Base-by-base conservation (phyloP, 2,888 invertebrate species). In the Scaptomyza flava region DNA sequence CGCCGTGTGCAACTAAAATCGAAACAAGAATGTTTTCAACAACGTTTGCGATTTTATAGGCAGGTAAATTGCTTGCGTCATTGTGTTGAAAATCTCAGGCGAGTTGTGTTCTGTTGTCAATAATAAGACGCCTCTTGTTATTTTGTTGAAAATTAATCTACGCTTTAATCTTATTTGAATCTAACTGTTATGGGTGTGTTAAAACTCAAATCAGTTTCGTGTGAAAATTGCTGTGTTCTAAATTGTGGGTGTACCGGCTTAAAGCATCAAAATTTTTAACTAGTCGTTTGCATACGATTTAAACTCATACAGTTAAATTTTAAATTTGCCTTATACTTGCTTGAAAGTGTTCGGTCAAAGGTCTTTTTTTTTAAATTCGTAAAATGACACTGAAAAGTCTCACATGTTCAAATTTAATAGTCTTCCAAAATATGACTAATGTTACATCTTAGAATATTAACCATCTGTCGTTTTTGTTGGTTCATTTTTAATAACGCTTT, bases 41-140 rank as follows among this genome's bases (percentile, higher is more conserved):
- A 52, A 5, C 53, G 70, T 59, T 43, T 53, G 68, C 72, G 68
- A 33, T 65, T 67, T 46, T 50, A 46, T 23, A 36, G 42, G 11
- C 67, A 84, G 81, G 81, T 81, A 81, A 83, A 76, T 11, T 45
- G 72, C 51, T 31, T n/a, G 17, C 20, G 33, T 36, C 14, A 9
- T 0, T 1, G 41, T 50, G 50, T 14, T 36, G 47, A 36, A 42
- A 72, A 67, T 48, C 68, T 68, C 68, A 7, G 23, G 52, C 51
- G 38, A 14, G 2, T 8, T 34, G 1, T 6, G 23, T 46, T 14
- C 14, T 38, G 38, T 38, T 38, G 14, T 38, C 38, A 38, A 38
- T 20, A 3, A 31, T 6, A 33, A 47, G 12, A 33, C 11, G 17
- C 31, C 17, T 7, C n/a, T 23, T 50, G n/a, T n/a, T 45, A 4